Base-by-base conservation (phyloP, 2,113 vertebrate species). In the Saguinus imperator region DNA sequence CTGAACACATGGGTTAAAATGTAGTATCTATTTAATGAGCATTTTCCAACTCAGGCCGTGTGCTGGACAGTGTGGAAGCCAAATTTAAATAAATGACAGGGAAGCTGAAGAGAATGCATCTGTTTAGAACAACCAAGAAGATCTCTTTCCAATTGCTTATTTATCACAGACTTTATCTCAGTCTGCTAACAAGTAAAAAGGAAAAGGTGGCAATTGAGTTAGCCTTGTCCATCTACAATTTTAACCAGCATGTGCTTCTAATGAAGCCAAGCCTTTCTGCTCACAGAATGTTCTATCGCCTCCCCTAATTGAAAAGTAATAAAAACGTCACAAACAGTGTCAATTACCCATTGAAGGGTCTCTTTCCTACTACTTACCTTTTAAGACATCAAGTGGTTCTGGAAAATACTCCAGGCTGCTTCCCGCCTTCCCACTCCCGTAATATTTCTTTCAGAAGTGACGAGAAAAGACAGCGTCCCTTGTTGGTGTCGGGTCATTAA, bases 221-320 rank as follows among this genome's bases (percentile, higher is more conserved):
- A 95, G 77, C 10, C 23, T 37, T 45, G 18, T 88, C 95, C 52
- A 23, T 73, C 91, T 40, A 77, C 73, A 50, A 48, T 68, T 81
- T 91, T 72, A 94, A 77, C 68, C 79, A 79, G 76, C 96, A 77
- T 68, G 76, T 96, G 90, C 97, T 97, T 96, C 95, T 96, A 97
- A 97, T 97, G 98, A 98, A 98, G 82, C 93, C 93, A 91, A 79
- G 73, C 58, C 92, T 96, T 93, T 92, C 3, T 58, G 85, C 97
- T 96, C 94, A 91, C 89, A 20, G 77, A 98, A 97, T 95, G 92
- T 94, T 96, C 95, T 96, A 94, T 97, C 98, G 98, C 98, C 98
- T 98, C 92, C 77, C 72, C 94, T 98, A 98, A 98, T 95, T 98
- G 96, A 98, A 97, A 98, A 98, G 98, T 98, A 97, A 98, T 98